Conservation (phyloP, 2,113 vertebrate genomes). For the Lanius collurio region DNA sequence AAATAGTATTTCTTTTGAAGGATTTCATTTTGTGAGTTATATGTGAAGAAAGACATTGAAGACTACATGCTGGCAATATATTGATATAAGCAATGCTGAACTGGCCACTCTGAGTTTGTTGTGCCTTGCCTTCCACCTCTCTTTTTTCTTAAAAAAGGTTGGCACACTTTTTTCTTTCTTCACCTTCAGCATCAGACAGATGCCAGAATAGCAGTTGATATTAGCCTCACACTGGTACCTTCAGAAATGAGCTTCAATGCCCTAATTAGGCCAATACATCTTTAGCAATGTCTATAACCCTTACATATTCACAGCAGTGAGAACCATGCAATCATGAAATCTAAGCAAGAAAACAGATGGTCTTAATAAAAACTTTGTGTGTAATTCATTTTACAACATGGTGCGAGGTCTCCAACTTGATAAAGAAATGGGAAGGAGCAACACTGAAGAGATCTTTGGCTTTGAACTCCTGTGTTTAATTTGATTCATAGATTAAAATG, state of each 20-base stretch:
- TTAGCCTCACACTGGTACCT: neutral
- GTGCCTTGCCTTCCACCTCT: neutral
- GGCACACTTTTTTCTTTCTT: neutral
- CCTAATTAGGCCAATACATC: conserved; percentile 36
- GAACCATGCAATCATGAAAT: neutral
- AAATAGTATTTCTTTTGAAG: neutral
- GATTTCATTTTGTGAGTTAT: neutral
- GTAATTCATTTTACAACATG: conserved; percentile 19
- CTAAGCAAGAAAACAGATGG: conserved; percentile 43
- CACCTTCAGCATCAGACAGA: neutral
- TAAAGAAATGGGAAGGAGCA: neutral
- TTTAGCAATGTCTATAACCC: conserved; percentile 23
- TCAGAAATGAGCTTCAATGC: neutral
- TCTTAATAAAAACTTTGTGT: neutral
- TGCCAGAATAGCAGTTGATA: neutral
- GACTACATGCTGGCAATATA: neutral
- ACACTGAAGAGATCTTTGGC: neutral
- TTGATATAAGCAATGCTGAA: neutral
- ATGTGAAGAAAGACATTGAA: neutral
- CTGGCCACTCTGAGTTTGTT: neutral
- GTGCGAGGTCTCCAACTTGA: neutral
- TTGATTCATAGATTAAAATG: neutral
- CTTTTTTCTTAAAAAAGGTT: neutral
- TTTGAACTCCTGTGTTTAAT: neutral
- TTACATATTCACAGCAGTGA: conserved; percentile 10